phyloP scores from a whole-genome alignment of 1,140 invertebrate species.

The Achroia grisella region DNA sequence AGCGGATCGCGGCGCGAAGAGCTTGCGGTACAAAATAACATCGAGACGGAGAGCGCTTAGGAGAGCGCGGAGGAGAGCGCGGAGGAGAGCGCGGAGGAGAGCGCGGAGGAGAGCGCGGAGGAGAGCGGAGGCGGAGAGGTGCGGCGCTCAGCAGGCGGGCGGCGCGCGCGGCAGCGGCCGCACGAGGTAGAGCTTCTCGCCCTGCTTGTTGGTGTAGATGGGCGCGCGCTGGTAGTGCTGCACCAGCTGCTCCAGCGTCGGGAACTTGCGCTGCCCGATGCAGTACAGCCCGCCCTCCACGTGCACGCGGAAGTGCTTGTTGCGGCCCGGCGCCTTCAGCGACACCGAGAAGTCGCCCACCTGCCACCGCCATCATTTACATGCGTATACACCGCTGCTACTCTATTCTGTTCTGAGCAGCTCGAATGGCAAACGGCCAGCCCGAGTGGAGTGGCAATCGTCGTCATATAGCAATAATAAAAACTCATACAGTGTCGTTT shows the following conservation, averaged over 20 bases:
- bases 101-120: too few species aligned
- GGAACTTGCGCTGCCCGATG: conserved; percentile 98
- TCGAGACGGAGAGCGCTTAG: too few species aligned
- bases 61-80: too few species aligned
- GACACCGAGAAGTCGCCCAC: conserved; percentile 99
- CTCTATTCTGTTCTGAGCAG: too few species aligned
- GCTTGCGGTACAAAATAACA: too few species aligned
- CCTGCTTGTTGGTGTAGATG: conserved; percentile 97
- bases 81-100: too few species aligned
- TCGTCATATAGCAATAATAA: too few species aligned
- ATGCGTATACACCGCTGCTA: neutral
- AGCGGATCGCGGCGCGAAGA: too few species aligned
- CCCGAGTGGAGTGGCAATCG: too few species aligned
- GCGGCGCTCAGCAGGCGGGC: conserved; percentile 46
- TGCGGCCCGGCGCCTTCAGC: conserved; percentile 96
- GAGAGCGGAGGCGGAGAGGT: neutral
- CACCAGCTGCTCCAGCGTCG: conserved; percentile 95
- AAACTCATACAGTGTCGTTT: too few species aligned
- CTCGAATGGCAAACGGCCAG: too few species aligned
- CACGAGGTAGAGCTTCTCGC: conserved; percentile 94
- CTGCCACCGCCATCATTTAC: conserved; percentile 71
- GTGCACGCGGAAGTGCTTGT: conserved; percentile 99
- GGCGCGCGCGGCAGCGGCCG: conserved; percentile 83
- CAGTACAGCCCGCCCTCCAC: conserved; percentile 95
- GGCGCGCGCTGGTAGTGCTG: conserved; percentile 99